phyloP scores from a whole-genome alignment of 1,140 invertebrate genomes.

The Caenorhabditis tropicalis region DNA sequence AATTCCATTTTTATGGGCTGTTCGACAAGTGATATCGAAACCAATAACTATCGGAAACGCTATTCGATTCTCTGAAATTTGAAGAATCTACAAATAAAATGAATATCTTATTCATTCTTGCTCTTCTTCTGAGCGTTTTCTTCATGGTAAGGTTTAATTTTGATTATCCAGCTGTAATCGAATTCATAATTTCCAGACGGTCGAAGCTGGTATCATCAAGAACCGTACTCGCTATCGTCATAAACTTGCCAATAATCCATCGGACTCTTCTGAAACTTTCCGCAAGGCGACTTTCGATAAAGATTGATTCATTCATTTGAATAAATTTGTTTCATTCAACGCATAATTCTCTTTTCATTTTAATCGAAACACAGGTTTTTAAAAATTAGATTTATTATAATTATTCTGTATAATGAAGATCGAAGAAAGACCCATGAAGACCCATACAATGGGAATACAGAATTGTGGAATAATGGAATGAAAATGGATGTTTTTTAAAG shows the following conservation, averaged over 20 bases:
- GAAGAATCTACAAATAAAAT: neutral
- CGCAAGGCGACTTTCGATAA: conserved; percentile 4
- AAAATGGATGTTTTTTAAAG: neutral
- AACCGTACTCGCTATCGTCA: neutral
- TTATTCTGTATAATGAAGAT: neutral
- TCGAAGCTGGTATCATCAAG: no score
- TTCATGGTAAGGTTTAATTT: neutral
- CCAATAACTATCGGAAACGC: neutral
- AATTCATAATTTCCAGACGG: no score
- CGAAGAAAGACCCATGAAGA: conserved; percentile 1
- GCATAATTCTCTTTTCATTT: no score
- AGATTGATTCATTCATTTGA: neutral
- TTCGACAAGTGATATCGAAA: neutral
- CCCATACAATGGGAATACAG: conserved; percentile 32
- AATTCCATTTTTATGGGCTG: neutral
- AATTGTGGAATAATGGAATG: conserved; percentile 4
- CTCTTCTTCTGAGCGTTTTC: neutral
- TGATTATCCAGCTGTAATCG: no score
- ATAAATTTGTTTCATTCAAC: neutral
- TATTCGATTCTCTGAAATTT: neutral
- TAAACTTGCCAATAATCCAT: neutral
- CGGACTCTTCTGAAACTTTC: neutral
- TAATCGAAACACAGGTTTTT: neutral
- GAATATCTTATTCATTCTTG: neutral
- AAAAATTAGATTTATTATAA: neutral